Evolutionary conservation across 2,797 vertebrate genomes (phyloP).

Genomic region (Chiroxiphia lanceolata): DNA sequence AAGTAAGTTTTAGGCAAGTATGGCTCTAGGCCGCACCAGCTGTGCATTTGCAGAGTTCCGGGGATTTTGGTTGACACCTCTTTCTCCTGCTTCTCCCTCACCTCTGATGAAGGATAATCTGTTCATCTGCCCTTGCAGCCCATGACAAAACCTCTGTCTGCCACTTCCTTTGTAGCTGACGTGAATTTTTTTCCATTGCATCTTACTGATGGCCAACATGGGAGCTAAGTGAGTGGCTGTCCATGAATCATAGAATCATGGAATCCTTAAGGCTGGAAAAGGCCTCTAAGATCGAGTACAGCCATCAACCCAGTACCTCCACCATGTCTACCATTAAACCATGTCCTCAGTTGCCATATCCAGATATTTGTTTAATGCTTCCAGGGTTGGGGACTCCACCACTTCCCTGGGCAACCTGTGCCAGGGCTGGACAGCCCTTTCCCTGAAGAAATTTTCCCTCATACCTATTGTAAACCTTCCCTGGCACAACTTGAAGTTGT

Average conservation of each 20-base stretch:
- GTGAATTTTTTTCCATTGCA: rapidly evolving
- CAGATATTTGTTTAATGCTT: background rate
- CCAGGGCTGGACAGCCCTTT: background rate
- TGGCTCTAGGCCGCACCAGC: background rate
- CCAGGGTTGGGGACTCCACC: background rate
- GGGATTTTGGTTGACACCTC: background rate
- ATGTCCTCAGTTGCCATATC: background rate
- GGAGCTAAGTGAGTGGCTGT: background rate
- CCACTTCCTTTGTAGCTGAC: background rate
- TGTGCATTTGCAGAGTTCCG: background rate
- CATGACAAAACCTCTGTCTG: background rate
- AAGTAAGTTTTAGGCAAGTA: background rate
- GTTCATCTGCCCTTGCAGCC: background rate
- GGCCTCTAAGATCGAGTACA: background rate
- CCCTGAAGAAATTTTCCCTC: background rate
- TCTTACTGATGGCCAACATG: background rate
- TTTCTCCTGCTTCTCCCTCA: background rate
- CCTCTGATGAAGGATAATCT: background rate
- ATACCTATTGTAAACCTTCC: background rate
- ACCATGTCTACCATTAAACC: background rate
- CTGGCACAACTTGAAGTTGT: background rate
- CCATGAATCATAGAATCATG: rapidly evolving
- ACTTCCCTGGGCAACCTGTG: background rate
- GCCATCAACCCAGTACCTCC: background rate
- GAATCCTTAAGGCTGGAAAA: background rate